Conservation (phyloP, 2,888 invertebrate species). For the Adelognathus sp. region DNA sequence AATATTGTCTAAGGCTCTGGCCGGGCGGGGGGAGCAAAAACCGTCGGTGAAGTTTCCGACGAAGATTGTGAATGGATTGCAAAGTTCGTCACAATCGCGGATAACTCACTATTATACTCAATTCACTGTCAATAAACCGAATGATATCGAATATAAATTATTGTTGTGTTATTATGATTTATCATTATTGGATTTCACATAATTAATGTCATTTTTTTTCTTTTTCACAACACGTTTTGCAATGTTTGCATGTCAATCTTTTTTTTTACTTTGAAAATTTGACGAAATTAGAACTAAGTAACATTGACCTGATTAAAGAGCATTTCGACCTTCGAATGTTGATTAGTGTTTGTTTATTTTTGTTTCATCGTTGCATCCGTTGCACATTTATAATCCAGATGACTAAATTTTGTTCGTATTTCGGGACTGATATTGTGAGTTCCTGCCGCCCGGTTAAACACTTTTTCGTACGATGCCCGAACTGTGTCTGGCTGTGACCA, state of each 20-base stretch:
- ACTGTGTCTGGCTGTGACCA: conserved; percentile 12
- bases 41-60: not conserved
- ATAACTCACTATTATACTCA: too few species aligned
- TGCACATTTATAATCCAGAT: not conserved
- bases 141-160: too few species aligned
- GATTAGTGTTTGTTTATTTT: not conserved
- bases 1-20: not conserved
- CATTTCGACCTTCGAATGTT: not conserved
- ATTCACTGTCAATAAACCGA: too few species aligned
- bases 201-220: not conserved
- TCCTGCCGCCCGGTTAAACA: not conserved
- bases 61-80: not conserved
- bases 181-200: too few species aligned
- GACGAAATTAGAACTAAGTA: not conserved
- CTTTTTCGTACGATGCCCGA: not conserved
- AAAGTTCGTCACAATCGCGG: too few species aligned
- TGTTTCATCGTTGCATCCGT: not conserved
- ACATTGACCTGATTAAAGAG: not conserved
- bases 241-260: too few species aligned
- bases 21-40: not conserved
- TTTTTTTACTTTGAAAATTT: not conserved
- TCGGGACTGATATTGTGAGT: not conserved
- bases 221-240: not conserved
- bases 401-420: not conserved
- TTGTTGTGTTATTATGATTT: too few species aligned